Evolutionary conservation across 2,888 invertebrate genomes (phyloP).

Genomic region (Ceraclea dissimilis): DNA sequence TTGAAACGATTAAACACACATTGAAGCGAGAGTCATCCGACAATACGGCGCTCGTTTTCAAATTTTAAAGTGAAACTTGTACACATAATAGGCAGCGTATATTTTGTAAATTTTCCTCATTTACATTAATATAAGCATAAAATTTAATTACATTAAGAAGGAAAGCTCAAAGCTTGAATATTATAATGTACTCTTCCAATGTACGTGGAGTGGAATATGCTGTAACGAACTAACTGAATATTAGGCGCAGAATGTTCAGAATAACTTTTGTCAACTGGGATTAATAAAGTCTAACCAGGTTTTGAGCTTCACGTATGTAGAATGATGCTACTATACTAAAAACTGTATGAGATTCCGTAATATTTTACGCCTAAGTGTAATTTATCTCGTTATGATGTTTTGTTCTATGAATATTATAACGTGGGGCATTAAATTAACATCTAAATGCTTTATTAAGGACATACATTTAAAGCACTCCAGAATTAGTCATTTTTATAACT

Average conservation of each 20-base stretch:
- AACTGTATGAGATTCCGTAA: too few relatives aligned
- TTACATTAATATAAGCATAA: conserved; percentile 4
- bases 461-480: too few relatives aligned
- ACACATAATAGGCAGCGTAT: too few relatives aligned
- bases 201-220: not conserved
- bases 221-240: not conserved
- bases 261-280: conserved; percentile 4
- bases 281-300: conserved; percentile 1
- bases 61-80: conserved; percentile 4
- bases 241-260: not conserved
- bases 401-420: too few relatives aligned
- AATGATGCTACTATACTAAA: too few relatives aligned
- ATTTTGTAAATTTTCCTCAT: conserved; percentile 7
- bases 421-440: too few relatives aligned
- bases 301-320: not conserved
- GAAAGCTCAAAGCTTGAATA: not conserved
- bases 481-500: too few relatives aligned
- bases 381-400: too few relatives aligned
- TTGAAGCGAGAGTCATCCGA: not conserved
- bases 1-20: not conserved
- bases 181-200: not conserved
- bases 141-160: conserved; percentile 5
- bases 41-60: conserved; percentile 9
- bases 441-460: too few relatives aligned
- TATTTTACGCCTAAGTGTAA: too few relatives aligned